These are phyloP conservation scores for Leptinotarsa undecemlineata DNA, from an alignment of 1,140 invertebrate genomes.

Conservation along the genomic window DNA sequence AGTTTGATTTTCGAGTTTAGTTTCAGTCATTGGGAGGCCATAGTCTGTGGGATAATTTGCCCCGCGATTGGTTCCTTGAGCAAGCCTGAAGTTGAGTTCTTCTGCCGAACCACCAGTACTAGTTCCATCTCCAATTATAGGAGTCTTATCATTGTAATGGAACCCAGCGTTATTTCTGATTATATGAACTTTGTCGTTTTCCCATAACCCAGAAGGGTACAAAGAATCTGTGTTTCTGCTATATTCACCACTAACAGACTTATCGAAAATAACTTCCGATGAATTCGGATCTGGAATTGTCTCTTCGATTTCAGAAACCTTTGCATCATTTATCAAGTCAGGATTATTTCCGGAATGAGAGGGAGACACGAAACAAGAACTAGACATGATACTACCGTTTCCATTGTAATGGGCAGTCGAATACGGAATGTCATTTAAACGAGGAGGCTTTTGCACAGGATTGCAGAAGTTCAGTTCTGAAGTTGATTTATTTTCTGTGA, in stretches of 20 bases:
- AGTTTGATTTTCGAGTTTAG: conserved; percentile 47
- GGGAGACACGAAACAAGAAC: conserved; percentile 67
- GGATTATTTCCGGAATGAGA: conserved; percentile 76
- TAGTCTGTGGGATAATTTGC: conserved; percentile 76
- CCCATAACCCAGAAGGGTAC: conserved; percentile 73
- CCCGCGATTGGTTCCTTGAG: conserved; percentile 54
- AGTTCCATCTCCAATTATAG: conserved; percentile 70
- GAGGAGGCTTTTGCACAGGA: conserved; percentile 70
- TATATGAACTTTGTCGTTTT: conserved; percentile 56
- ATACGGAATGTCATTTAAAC: conserved; percentile 67
- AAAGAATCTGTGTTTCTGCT: conserved; percentile 70
- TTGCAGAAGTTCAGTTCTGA: conserved; percentile 64
- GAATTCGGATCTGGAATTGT: conserved; percentile 43
- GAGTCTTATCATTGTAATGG: conserved; percentile 72
- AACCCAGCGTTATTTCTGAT: conserved; percentile 54
- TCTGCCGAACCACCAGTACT: conserved; percentile 62
- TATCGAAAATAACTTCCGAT: conserved; percentile 43
- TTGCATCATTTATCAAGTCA: conserved; percentile 80
- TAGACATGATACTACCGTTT: conserved; percentile 64
- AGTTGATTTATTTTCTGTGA: conserved; percentile 53
- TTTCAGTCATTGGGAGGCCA: conserved; percentile 69
- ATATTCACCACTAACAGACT: conserved; percentile 70
- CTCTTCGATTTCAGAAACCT: conserved; percentile 61
- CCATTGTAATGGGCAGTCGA: conserved; percentile 66
- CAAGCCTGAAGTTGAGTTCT: conserved; percentile 56